Percentiles rank a stretch among this genome's conserved stretches.
phyloP scores from a whole-genome alignment of 1,140 invertebrate species.

The Aphelenchoides besseyi region DNA sequence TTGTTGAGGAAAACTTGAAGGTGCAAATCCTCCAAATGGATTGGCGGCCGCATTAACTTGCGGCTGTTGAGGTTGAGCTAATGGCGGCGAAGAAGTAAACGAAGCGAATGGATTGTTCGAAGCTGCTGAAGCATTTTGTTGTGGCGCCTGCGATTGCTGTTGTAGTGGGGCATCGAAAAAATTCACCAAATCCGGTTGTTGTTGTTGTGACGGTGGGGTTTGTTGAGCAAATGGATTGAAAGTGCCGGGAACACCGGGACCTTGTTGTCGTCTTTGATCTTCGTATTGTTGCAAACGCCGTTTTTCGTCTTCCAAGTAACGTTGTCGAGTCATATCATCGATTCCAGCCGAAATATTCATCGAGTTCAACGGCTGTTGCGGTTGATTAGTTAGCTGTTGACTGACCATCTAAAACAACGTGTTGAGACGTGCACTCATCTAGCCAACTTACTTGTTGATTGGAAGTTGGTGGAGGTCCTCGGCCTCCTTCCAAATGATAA shows the following conservation, averaged over 20 bases:
- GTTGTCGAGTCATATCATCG: slow-evolving; percentile 54
- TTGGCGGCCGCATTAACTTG: slow-evolving; percentile 19
- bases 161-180: slow-evolving; percentile 28
- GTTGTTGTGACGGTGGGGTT: slow-evolving; percentile 15
- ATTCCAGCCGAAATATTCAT: slow-evolving; percentile 27
- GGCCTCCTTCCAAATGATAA: slow-evolving; percentile 74
- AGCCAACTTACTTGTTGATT: slow-evolving; percentile 45
- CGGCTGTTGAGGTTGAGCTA: slow-evolving; percentile 27
- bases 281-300: slow-evolving; percentile 59
- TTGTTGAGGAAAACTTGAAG: slow-evolving; percentile 20
- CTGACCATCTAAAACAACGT: slow-evolving; percentile 40
- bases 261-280: slow-evolving; percentile 51
- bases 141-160: background rate
- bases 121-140: slow-evolving; percentile 18
- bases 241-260: slow-evolving; percentile 66
- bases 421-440: background rate
- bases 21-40: slow-evolving; percentile 30
- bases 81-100: slow-evolving; percentile 22
- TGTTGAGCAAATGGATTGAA: slow-evolving; percentile 41
- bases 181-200: slow-evolving; percentile 38
- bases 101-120: slow-evolving; percentile 40
- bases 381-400: slow-evolving; percentile 36
- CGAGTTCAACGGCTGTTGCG: slow-evolving; percentile 27
- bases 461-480: slow-evolving; percentile 42
- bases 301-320: slow-evolving; percentile 61